Conservation (phyloP, 2,113 vertebrate genomes). For the Oreochromis aureus region DNA sequence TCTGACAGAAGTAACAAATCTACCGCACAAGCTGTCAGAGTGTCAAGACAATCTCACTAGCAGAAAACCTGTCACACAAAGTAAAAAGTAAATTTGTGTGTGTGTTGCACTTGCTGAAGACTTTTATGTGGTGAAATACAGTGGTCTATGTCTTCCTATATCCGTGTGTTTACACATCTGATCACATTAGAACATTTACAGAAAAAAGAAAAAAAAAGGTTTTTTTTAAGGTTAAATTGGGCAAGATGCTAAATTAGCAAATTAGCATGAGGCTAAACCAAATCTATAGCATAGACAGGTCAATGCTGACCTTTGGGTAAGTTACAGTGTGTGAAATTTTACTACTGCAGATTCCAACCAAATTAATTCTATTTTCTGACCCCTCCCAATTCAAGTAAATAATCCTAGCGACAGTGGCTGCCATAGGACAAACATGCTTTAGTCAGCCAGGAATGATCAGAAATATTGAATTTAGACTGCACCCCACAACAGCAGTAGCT, state of each 20-base stretch:
- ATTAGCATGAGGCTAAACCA: neutral
- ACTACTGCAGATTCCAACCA: neutral
- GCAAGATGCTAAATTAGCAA: neutral
- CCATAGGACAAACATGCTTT: neutral
- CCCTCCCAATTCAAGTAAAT: neutral
- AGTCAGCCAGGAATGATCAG: neutral
- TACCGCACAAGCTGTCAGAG: neutral
- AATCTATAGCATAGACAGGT: neutral
- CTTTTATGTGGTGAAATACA: neutral
- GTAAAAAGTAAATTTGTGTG: neutral
- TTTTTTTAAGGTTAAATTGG: neutral
- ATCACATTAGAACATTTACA: neutral
- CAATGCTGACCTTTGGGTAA: neutral
- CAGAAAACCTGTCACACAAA: neutral
- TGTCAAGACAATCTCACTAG: neutral
- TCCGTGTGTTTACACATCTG: neutral
- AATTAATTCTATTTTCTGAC: neutral
- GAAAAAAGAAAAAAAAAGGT: neutral
- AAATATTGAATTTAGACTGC: neutral
- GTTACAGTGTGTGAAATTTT: neutral
- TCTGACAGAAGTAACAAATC: neutral
- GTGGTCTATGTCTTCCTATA: neutral
- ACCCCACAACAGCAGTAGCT: neutral
- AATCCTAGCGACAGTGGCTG: neutral
- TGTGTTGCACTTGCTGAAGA: neutral